Evolutionary conservation across 1,140 invertebrate genomes (phyloP), one percentile per base, ranked within the genome.

Genomic region (Laupala kohalensis): DNA sequence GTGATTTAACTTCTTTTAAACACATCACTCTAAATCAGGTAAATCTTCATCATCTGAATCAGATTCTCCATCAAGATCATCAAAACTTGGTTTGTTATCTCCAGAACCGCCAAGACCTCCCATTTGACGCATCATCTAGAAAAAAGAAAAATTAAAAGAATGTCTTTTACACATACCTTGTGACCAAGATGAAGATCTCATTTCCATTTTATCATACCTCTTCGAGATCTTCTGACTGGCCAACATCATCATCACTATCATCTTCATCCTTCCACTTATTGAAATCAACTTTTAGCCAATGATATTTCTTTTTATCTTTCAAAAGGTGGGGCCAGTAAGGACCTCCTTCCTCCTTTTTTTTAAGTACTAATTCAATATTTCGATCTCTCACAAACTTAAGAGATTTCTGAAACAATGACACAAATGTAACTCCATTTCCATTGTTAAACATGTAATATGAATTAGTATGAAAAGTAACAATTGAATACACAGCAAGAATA

Each of bases 221-320:
- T 82, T 86, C 86, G 30, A 88, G 84, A 74, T 88, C 83, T 28
- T 77, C 77, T 70, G 81, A 81, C 65, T 74, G 75, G 12, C 75
- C 79, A 30, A 74, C 80, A 71, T 90, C 90, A 71, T 87, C 86
- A 64, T 90, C 90, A 71, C 86, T 88, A 71, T 93, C 92, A 77
- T 92, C 93, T 81, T 98, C 96, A 85, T 98, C 96, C 79, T 91
- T 91, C 95, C 96, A 98, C 81, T 96, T 95, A 76, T 94, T 91
- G 79, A 98, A 99, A 80, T 99, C 96, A 74, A 95, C 92, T 83
- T 96, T 97, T 70, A 99, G 85, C 95, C 96, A 99, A 79, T 97
- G 95, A 75, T 90, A 88, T 82, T 96, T 97, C 78, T 89, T 89
- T 75, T 90, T 91, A 75, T 94, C 92, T 81, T 93, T 92, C 27